Evolutionary conservation across 2,113 vertebrate genomes (phyloP), one percentile per base, ranked within the genome.

Genomic region (Oostethus manadensis): DNA sequence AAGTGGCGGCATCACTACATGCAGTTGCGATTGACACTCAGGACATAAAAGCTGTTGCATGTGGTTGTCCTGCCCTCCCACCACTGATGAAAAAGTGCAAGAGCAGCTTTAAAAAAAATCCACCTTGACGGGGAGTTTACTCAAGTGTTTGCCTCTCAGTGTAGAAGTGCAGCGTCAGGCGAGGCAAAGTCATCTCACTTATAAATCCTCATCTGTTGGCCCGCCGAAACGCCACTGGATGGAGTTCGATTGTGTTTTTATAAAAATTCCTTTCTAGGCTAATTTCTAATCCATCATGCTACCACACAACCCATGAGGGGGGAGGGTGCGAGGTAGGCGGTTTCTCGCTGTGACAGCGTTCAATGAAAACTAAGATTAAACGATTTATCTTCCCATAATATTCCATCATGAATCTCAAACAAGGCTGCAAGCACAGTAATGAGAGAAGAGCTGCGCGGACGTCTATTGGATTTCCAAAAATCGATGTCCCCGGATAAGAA

Each of bases 311-410:
- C 64, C 72, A n/a, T 53, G 21, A 65, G 61, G 60, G 62, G 42
- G 65, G 63, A 67, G 68, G 65, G 40, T 13, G 18, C 21, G 48
- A 33, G 23, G 40, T 17, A 3, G 55, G 65, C 58, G 61, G 75
- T 33, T 72, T 51, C 71, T 71, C 59, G 5, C 63, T 66, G 56
- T 66, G 66, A 79, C 76, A 70, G 64, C 51, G 71, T 76, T 85
- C 84, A 78, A 86, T 86, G 68, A 71, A 76, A 79, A 62, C 66
- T 57, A 17, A 85, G 80, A 86, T 86, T 74, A 84, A 82, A 80
- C 61, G 60, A 86, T 86, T 83, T 82, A 86, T 83, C 79, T 83
- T 85, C 73, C 70, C 59, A 56, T 79, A 79, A 87, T 84, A 85
- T 78, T 82, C 74, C 62, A 42, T 69, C 58, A 48, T 81, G 83